A percentile compares a stretch with the other conserved stretches of the same genome.
These are phyloP conservation scores for Entomobrya multifasciata DNA, from an alignment of 2,888 invertebrate species.

Conservation along the genomic window DNA sequence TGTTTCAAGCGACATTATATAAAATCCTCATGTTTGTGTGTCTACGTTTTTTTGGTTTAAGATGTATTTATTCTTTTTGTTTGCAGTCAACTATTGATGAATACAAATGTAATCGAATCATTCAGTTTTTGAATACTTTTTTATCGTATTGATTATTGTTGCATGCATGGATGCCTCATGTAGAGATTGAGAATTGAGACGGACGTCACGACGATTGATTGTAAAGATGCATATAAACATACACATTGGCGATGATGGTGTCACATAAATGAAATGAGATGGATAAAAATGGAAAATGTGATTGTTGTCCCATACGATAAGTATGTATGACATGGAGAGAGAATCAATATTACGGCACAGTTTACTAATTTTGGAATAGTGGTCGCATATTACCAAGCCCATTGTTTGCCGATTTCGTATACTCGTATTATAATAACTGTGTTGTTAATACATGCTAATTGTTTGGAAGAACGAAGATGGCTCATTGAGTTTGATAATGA, in stretches of 20 bases:
- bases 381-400: too few species aligned
- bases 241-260: neutral
- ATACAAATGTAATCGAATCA: neutral
- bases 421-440: too few species aligned
- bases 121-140: neutral
- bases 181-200: neutral
- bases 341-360: neutral
- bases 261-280: neutral
- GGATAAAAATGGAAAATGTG: neutral
- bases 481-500: neutral
- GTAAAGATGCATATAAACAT: neutral
- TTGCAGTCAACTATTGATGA: too few species aligned
- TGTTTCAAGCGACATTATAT: too few species aligned
- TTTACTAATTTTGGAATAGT: neutral
- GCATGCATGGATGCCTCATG: neutral
- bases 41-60: too few species aligned
- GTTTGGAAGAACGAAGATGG: slow-evolving; percentile 4
- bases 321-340: neutral
- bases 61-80: too few species aligned
- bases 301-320: too few species aligned
- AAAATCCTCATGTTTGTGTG: too few species aligned
- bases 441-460: neutral
- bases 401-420: too few species aligned
- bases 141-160: neutral
- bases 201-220: neutral